Conservation (phyloP, 2,888 invertebrate genomes). For the Erebia aethiops region DNA sequence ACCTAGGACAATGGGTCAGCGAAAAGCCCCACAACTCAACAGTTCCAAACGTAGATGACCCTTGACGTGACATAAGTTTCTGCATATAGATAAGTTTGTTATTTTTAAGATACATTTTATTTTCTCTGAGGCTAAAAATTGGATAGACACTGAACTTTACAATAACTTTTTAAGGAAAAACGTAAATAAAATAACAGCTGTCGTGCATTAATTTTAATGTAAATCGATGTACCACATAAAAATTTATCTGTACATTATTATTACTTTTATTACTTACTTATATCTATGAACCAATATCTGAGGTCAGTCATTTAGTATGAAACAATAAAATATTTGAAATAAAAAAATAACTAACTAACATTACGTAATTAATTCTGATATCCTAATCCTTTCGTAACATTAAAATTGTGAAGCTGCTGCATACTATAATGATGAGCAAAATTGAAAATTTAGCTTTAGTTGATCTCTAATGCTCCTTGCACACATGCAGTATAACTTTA, state of each 20-base stretch:
- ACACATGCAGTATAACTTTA: not conserved
- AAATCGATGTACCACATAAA: slow-evolving; percentile 74
- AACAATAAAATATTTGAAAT: slow-evolving; percentile 13
- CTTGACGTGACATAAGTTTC: no score
- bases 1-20: no score
- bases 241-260: slow-evolving; percentile 68
- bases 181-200: slow-evolving; percentile 18
- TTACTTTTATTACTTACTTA: slow-evolving; percentile 30
- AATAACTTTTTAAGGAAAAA: not conserved
- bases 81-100: no score
- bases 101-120: no score
- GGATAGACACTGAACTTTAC: no score
- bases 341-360: slow-evolving; percentile 17
- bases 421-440: slow-evolving; percentile 29
- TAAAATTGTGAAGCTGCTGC: slow-evolving; percentile 29
- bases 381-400: slow-evolving; percentile 18
- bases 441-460: not conserved
- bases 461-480: not conserved
- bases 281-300: slow-evolving; percentile 34
- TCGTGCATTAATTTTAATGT: slow-evolving; percentile 60
- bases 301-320: slow-evolving; percentile 36
- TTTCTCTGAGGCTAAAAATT: no score
- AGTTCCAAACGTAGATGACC: no score
- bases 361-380: slow-evolving; percentile 23
- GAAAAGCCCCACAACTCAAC: no score